phyloP scores from a whole-genome alignment of 1,140 invertebrate genomes.

The Gonatopus flavifemur region DNA sequence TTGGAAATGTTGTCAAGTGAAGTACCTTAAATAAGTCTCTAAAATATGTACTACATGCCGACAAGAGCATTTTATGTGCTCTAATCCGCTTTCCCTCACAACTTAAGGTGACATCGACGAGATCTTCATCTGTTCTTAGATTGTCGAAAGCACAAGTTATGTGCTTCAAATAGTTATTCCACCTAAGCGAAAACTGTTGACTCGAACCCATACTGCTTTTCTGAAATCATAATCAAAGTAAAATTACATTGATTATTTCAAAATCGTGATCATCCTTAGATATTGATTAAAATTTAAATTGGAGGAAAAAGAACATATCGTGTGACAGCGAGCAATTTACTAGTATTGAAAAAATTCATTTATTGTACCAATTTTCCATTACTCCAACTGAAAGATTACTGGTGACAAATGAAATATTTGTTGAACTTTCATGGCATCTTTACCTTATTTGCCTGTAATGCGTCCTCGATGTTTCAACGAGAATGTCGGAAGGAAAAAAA shows the following conservation, averaged over 20 bases:
- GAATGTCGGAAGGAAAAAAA: constrained; percentile 3
- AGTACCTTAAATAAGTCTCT: constrained; percentile 75
- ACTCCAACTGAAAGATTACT: constrained; percentile 5
- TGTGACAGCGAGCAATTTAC: neutral
- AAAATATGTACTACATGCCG: constrained; percentile 82
- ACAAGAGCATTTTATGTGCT: constrained; percentile 83
- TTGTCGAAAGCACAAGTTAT: constrained; percentile 77
- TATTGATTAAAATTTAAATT: neutral
- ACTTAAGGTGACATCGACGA: constrained; percentile 83
- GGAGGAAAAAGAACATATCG: neutral
- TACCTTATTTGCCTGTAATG: constrained; percentile 14
- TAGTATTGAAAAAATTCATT: neutral
- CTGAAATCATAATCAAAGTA: constrained; percentile 20
- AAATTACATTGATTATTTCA: neutral
- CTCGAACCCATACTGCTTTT: constrained; percentile 56
- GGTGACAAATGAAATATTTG: neutral
- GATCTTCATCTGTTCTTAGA: constrained; percentile 74
- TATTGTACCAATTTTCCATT: neutral
- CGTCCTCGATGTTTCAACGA: constrained; percentile 4
- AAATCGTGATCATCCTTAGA: neutral
- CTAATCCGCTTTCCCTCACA: constrained; percentile 81
- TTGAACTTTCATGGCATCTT: neutral
- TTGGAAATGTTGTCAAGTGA: no score
- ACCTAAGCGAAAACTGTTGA: constrained; percentile 74
- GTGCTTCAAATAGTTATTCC: constrained; percentile 77